Conservation (phyloP, 2,888 invertebrate genomes). For the Marronus borbonicus region DNA sequence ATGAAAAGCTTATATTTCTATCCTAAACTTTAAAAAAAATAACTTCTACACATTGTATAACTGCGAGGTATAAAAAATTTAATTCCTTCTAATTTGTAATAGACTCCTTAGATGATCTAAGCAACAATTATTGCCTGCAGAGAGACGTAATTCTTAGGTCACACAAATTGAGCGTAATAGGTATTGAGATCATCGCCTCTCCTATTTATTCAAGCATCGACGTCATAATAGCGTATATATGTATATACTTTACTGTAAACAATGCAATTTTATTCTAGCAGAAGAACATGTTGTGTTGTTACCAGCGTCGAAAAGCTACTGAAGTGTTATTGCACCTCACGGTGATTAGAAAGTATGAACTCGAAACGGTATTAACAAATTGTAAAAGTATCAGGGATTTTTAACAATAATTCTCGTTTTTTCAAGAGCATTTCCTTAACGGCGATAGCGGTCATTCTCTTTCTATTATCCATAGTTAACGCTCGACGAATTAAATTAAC, state of each 20-base stretch:
- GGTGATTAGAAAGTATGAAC: constrained; percentile 5
- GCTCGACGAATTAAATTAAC: neutral
- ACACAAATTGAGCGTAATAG: constrained; percentile 1
- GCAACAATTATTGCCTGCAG: no score
- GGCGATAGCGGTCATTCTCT: neutral
- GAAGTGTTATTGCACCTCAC: neutral
- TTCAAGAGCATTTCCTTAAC: constrained; percentile 1
- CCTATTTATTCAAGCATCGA: neutral
- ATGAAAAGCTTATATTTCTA: no score
- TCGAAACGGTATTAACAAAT: neutral
- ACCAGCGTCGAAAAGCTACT: neutral
- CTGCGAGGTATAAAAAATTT: no score
- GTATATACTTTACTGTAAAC: neutral
- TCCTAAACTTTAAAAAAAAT: no score
- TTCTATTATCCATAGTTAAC: neutral
- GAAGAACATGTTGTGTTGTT: neutral
- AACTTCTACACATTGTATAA: no score
- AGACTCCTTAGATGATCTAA: no score
- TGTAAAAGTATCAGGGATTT: neutral
- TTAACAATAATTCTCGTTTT: constrained; percentile 13
- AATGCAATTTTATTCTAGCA: neutral
- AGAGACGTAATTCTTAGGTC: constrained; percentile 8
- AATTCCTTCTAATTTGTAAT: no score
- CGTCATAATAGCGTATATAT: neutral
- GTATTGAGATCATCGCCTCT: constrained; percentile 18